These are phyloP conservation scores for Drosophila cracens DNA, from an alignment of 2,888 invertebrate species.

Conservation along the genomic window DNA sequence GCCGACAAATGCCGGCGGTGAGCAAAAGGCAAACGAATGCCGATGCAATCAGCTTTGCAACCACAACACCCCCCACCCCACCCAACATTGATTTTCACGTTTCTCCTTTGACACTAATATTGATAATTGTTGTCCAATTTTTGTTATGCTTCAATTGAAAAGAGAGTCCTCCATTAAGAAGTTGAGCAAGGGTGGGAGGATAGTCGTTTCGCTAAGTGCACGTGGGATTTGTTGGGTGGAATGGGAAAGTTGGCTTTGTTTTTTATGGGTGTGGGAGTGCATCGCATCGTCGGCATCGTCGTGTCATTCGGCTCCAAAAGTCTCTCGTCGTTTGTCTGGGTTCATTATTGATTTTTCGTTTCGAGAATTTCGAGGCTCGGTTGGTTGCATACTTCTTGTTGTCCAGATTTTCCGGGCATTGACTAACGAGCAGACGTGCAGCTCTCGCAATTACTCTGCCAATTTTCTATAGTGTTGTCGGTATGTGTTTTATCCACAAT, in stretches of 20 bases:
- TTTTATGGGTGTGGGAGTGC: slow-evolving; percentile 53
- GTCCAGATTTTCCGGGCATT: slow-evolving; percentile 66
- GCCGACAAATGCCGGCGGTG: slow-evolving; percentile 51
- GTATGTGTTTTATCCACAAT: background rate
- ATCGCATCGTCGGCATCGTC: slow-evolving; percentile 52
- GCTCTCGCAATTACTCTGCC: background rate
- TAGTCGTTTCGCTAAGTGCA: slow-evolving; percentile 11
- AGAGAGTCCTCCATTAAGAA: slow-evolving; percentile 2
- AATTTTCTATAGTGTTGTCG: slow-evolving; percentile 3
- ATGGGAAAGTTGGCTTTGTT: slow-evolving; percentile 1
- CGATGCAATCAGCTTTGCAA: slow-evolving; percentile 47
- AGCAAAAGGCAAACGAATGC: slow-evolving; percentile 38
- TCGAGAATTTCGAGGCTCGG: slow-evolving; percentile 56
- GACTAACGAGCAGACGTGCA: slow-evolving; percentile 51
- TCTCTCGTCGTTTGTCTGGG: slow-evolving; percentile 66
- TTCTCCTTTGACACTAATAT: background rate
- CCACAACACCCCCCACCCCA: background rate
- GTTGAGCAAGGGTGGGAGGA: background rate
- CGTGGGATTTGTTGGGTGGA: slow-evolving; percentile 2
- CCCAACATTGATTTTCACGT: slow-evolving; percentile 62
- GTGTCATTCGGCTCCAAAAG: slow-evolving; percentile 53
- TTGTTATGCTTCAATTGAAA: slow-evolving; percentile 17
- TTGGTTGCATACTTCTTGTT: slow-evolving; percentile 44
- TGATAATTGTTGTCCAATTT: slow-evolving; percentile 37
- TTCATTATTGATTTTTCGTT: slow-evolving; percentile 82